Conservation (phyloP, 2,113 vertebrate genomes). For the Noctilio leporinus region DNA sequence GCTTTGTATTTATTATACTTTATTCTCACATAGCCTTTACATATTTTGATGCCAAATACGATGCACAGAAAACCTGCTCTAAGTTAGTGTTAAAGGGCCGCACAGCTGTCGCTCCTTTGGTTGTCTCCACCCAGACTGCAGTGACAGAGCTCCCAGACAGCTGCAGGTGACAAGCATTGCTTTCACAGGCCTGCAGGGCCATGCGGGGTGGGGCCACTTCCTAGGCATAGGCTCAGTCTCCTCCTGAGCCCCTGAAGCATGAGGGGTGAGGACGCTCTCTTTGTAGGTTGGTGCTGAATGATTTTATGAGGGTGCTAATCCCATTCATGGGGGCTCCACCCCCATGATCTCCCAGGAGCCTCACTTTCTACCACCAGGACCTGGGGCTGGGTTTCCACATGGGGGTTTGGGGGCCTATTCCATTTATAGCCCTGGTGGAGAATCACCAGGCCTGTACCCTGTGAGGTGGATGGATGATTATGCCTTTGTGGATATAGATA, state of each 20-base stretch:
- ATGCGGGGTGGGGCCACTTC: too few relatives aligned
- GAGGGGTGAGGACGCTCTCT: neutral
- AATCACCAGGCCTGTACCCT: neutral
- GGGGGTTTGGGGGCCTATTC: neutral
- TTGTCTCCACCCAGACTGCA: too few relatives aligned
- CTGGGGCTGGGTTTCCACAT: neutral
- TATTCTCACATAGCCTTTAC: too few relatives aligned
- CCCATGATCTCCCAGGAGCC: neutral
- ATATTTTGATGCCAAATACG: neutral
- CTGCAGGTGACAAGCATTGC: neutral
- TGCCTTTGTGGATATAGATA: neutral
- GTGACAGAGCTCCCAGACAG: fast-evolving
- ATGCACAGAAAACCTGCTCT: neutral
- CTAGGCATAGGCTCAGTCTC: neutral
- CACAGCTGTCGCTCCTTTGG: too few relatives aligned
- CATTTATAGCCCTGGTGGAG: neutral
- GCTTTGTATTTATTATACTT: neutral
- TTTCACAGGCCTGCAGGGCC: neutral
- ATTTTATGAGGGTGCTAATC: neutral
- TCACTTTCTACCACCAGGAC: neutral
- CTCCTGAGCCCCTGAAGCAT: too few relatives aligned
- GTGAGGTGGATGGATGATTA: neutral
- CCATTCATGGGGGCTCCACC: neutral
- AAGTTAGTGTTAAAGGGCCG: neutral
- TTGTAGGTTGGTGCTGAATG: too few relatives aligned